Base-by-base conservation (phyloP, 2,888 invertebrate genomes). In the Podotricha telesiphe region DNA sequence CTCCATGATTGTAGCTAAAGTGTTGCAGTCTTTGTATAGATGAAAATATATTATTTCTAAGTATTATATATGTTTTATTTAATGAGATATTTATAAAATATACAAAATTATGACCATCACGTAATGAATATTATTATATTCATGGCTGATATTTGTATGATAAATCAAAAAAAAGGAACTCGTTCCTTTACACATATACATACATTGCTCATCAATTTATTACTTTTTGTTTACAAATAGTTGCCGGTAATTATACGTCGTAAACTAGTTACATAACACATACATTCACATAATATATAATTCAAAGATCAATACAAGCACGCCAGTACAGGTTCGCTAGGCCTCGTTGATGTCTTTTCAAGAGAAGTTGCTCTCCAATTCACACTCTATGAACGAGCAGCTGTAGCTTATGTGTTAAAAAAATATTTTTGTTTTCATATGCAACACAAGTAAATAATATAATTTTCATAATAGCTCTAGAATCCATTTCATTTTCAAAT, bases 271-370 rank as follows among this genome's bases (percentile, higher is more conserved):
- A 45, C 45, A 61, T 69, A 65, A 69, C 47, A 58, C 48, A 69
- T 65, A 34, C 42, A 67, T 67, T 70, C 68, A 53, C 47, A 67
- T 58, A 64, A 48, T 22, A 42, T 65, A 68, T 51, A 28, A 50
- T 50, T 37, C 34, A 37, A 62, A 48, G 34, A 62, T 19, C 40
- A 19, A 62, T 50, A 62, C 61, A 62, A 62, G 42, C 51, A 40
- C 55, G 47, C 45, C 42, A 51, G 62, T 67, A 56, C 45, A 50
- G 61, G 47, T 65, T 63, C 63, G 37, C 53, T 53, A 58, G 56
- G 51, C 42, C 47, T 55, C 80, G 82, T 82, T 79, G 82, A 82
- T 77, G 80, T 82, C 80, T 81, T 82, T 81, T 80, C 47, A 65
- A 77, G 72, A 71, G 69, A 72, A 71, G 64, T 42, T 37, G 34